Base-by-base conservation (phyloP, 2,888 invertebrate species). In the Phorcus lineatus region DNA sequence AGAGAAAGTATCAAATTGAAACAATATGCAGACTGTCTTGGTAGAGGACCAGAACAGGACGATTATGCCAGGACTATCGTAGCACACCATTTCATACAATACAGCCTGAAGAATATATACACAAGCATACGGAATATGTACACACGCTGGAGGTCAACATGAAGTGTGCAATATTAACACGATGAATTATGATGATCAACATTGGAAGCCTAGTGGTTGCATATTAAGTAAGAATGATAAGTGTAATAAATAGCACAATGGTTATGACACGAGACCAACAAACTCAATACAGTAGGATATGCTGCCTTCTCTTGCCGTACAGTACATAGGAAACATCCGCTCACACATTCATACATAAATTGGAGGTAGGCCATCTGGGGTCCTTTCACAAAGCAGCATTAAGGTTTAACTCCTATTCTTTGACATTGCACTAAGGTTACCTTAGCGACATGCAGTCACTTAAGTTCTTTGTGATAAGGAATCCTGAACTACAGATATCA, bases 221-320 rank as follows among this genome's bases (percentile, higher is more conserved):
- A 70, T 70, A 70, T 70, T n/a, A 57, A 57, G 57, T 31, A 70
- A 70, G 28, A 24, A 62, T 62, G 62, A 62, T 7, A 62, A 22
- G 62, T 62, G 62, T 40, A 70, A 70, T 70, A 70, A 70, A 70
- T 70, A 70, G 70, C 70, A 70, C 70, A 70, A 28, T 70, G 16
- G 31, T 70, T 6, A 36, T 70, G 31, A 31, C 70, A 31, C 36
- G 19, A n/a, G 7, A 36, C 19, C 70, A 31, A 19, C 19, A 28
- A 36, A 70, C 19, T 19, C 70, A 70, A 17, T 19, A 70, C 11
- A 70, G 31, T 70, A 70, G 36, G 36, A 70, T 31, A 67, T 31
- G 70, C 70, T 70, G 70, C 70, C 70, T 70, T 40, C 11, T 9
- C 40, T 70, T 31, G 31, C 40, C 17, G n/a, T 36, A 17, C 70